phyloP scores from a whole-genome alignment of 2,113 vertebrate genomes.

The Lutjanus erythropterus region DNA sequence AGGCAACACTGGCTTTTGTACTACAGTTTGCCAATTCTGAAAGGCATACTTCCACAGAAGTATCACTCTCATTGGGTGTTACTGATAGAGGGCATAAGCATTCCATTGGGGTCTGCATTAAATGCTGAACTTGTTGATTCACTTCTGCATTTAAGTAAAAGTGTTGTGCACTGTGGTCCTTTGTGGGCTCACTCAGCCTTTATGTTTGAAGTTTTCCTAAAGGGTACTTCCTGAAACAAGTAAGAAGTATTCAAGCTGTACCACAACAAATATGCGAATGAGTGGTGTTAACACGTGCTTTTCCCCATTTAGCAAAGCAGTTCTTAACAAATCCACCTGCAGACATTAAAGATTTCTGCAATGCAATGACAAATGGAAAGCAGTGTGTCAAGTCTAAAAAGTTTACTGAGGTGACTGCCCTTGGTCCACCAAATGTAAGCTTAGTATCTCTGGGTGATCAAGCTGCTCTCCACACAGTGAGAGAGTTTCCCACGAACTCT shows the following conservation, averaged over 20 bases:
- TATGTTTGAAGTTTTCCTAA: constrained; percentile 37
- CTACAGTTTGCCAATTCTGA: constrained; percentile 28
- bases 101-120: constrained; percentile 18
- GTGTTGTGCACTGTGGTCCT: constrained; percentile 30
- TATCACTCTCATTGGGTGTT: constrained; percentile 39
- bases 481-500: constrained; percentile 35
- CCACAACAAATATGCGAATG: constrained; percentile 36
- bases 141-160: constrained; percentile 29
- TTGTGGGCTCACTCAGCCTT: constrained; percentile 28
- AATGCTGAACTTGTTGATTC: constrained; percentile 24
- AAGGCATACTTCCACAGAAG: constrained; percentile 15
- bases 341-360: constrained; percentile 24
- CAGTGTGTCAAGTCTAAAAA: constrained; percentile 9
- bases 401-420: constrained; percentile 35
- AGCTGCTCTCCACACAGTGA: constrained; percentile 35
- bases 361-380: constrained; percentile 19
- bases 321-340: constrained; percentile 19
- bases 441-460: constrained; percentile 12
- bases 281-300: constrained; percentile 28
- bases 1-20: constrained; percentile 37
- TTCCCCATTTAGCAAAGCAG: constrained; percentile 19
- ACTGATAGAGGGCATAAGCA: constrained; percentile 30
- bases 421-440: constrained; percentile 43
- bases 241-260: constrained; percentile 33
- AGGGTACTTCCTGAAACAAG: too few species aligned